Conservation (phyloP, 2,888 invertebrate species). For the Drymonia ruficornis region DNA sequence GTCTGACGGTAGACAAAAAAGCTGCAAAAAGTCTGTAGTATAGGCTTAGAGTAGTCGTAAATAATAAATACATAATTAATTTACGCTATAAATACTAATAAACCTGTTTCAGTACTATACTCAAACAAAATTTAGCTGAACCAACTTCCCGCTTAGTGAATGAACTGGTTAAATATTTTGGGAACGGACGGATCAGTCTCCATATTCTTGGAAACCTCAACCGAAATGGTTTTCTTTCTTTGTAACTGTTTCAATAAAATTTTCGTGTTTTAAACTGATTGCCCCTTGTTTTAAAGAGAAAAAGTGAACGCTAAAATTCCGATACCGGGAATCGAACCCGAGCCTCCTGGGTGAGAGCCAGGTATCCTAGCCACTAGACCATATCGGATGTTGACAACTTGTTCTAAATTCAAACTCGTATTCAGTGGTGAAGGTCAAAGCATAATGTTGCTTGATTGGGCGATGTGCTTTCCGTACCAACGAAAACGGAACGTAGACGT, state of each 20-base stretch:
- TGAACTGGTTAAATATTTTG: no score
- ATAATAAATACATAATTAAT: no score
- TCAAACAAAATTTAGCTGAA: no score
- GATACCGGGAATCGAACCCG: conserved; percentile 87
- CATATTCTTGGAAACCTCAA: not conserved
- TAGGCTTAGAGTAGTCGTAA: no score
- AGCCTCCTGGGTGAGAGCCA: conserved; percentile 86
- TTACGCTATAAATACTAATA: no score
- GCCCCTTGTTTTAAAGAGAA: conserved; percentile 1
- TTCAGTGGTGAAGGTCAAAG: not conserved
- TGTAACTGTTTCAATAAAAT: not conserved
- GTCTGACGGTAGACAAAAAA: no score
- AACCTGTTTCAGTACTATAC: no score
- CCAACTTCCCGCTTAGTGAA: no score
- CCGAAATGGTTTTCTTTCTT: conserved; percentile 1
- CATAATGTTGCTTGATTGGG: no score
- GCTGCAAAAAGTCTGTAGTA: no score
- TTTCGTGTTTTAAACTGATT: not conserved
- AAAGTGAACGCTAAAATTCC: conserved; percentile 55
- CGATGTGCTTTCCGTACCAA: no score
- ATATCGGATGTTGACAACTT: conserved; percentile 71
- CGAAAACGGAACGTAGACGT: no score
- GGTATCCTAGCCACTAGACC: conserved; percentile 87
- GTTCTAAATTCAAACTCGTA: not conserved
- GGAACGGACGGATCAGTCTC: not conserved